A percentile compares a stretch with the other conserved stretches of the same genome.
These are phyloP conservation scores for Seriola aureovittata DNA, from an alignment of 2,113 vertebrate species.

Conservation along the genomic window DNA sequence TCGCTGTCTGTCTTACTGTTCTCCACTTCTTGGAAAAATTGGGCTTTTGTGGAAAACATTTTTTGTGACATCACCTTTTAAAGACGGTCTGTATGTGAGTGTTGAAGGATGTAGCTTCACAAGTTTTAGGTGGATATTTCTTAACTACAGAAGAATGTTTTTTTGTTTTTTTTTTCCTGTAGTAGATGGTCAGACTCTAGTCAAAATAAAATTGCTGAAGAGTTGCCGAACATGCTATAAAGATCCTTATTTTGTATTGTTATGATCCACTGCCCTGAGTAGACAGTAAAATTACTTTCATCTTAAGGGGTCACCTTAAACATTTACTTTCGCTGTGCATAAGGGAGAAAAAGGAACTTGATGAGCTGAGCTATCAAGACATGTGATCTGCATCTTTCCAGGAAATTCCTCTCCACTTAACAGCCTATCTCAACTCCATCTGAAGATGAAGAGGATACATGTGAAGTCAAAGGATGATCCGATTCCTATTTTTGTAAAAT, in stretches of 20 bases:
- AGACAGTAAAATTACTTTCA: conserved; percentile 31
- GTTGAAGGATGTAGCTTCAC: conserved; percentile 17
- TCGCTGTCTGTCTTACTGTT: conserved; percentile 10
- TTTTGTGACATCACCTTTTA: conserved; percentile 34
- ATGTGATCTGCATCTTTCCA: conserved; percentile 50
- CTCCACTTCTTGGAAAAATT: conserved; percentile 24
- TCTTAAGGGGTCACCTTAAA: conserved; percentile 58
- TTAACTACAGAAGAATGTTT: not conserved
- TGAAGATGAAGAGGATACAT: conserved; percentile 51
- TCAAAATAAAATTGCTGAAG: conserved; percentile 42
- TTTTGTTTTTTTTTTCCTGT: conserved; percentile 26
- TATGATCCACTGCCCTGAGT: conserved; percentile 26
- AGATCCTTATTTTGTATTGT: conserved; percentile 34
- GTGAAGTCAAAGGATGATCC: conserved; percentile 41
- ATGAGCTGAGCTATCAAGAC: conserved; percentile 14
- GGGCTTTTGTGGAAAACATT: conserved; percentile 41
- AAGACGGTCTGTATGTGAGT: conserved; percentile 1
- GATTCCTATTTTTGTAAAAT: conserved; percentile 21
- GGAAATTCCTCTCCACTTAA: conserved; percentile 49
- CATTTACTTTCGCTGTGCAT: not conserved
- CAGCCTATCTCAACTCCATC: conserved; percentile 22
- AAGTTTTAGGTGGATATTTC: conserved; percentile 1
- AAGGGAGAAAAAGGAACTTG: not conserved
- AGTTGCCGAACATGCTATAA: conserved; percentile 28
- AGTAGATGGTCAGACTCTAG: conserved; percentile 19